Conservation (phyloP, 2,797 vertebrate genomes). For the Graptemys geographica region DNA sequence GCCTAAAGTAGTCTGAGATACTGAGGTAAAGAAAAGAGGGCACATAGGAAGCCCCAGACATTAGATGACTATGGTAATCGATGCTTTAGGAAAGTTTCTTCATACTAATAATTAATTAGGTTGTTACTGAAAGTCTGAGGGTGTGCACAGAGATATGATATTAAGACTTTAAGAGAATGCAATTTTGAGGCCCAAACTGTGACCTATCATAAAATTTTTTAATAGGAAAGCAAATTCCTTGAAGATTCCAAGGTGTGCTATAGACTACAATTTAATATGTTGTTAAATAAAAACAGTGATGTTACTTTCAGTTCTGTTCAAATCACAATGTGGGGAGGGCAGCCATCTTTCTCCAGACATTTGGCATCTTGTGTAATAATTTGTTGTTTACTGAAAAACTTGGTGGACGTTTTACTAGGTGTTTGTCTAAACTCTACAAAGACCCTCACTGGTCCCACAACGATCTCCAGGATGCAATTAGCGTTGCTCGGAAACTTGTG, state of each 20-base stretch:
- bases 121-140: neutral
- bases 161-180: neutral
- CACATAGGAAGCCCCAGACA: neutral
- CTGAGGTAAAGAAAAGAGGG: neutral
- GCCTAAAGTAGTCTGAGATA: neutral
- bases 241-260: too few species aligned
- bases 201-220: neutral
- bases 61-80: neutral
- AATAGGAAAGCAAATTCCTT: neutral
- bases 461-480: constrained; percentile 55
- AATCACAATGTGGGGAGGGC: neutral
- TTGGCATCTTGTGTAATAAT: neutral
- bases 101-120: neutral
- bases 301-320: neutral
- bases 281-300: neutral
- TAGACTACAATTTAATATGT: neutral
- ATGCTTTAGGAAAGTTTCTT: neutral
- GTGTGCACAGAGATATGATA: neutral
- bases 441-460: constrained; percentile 73
- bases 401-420: constrained; percentile 55
- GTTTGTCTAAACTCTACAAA: constrained; percentile 76
- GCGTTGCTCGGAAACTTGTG: constrained; percentile 4
- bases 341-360: neutral
- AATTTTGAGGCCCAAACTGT: neutral
- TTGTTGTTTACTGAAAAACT: neutral